Evolutionary conservation across 2,797 vertebrate species (phyloP), one percentile per base, ranked within the genome.

Genomic region (Psittacula derbiana): DNA sequence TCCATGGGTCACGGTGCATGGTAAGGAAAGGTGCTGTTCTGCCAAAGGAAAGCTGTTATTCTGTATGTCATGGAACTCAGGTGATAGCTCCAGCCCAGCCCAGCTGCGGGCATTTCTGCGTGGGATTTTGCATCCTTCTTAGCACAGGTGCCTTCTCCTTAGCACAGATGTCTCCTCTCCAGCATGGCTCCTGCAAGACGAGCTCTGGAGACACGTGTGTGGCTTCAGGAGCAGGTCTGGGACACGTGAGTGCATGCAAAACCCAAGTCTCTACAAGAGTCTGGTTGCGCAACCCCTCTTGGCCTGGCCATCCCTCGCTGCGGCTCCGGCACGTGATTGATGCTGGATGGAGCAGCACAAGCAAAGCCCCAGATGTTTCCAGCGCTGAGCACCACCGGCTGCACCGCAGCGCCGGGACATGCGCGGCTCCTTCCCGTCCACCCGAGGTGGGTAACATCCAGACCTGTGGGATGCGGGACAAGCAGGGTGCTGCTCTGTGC

Each of bases 321-420:
- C 25, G 60, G 41, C 47, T 70, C 60, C 0, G 0, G 36, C 25
- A 6, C 4, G 41, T 41, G 80, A n/a, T 66, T 80, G 65, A 64
- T 0, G 12, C 12, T 49, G 57, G 78, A 81, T 25, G 50, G 36
- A 65, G 16, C 64, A 76, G 55, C n/a, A 25, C 2, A 2, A 87
- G 70, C 74, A 79, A 30, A 81, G 50, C 60, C 50, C n/a, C 81
- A 75, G 23, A 49, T 49, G 33, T 79, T 84, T 60, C 62, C 66
- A 65, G 40, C 1, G 3, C 41, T 44, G 57, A 86, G 41, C 44
- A 52, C 55, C 60, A 36, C 46, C 0, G 3, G 47, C 60, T 67
- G 71, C 11, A 13, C 70, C 1, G 0, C 0, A 0, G 24, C 40
- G 58, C 47, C 0, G 0, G 47, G 61, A 85, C 17, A 21, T 30